Base-by-base conservation (phyloP, 2,797 vertebrate genomes). In the Brachyrhaphis roseni region DNA sequence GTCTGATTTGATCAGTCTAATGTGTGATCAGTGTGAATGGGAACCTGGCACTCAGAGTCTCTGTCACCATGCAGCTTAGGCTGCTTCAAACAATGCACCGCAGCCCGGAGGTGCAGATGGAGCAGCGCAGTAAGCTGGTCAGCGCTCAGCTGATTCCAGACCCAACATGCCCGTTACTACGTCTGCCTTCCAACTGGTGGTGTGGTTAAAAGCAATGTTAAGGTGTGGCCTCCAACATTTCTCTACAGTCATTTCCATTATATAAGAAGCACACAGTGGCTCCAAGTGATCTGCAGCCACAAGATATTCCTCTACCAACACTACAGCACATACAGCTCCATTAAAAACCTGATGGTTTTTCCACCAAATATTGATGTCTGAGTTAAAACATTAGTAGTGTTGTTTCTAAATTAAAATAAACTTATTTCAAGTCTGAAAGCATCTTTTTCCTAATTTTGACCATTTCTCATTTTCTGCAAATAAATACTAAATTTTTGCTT, bases 1-100 rank as follows among this genome's bases (percentile, higher is more conserved):
- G 93, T 91, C 90, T 93, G 91, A 94, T 95, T 92, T 86, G 93
- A 95, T 95, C 92, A 92, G 92, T 84, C 88, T 92, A 92, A 94
- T 92, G 93, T 94, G 91, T 93, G 94, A 94, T 94, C 91, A 91
- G 90, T 93, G 91, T 93, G 91, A 93, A 92, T 90, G 87, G 87
- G 83, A 87, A 90, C 81, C 89, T 87, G 89, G 86, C 86, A 84
- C 87, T 92, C 85, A 79, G 74, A 85, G 82, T 87, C 86, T 88
- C 90, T 28, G 87, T 91, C 87, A 79, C 90, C 91, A 88, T 82
- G 89, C 86, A 88, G 90, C 90, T 88, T 70, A 72, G 85, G 78
- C 90, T 45, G 88, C 88, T 90, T 90, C 90, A 81, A 86, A 89
- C 90, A 88, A 87, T 78, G 79, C 43, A 36, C 76, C 13, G 77